These are phyloP conservation scores for Athalia cordata DNA, from an alignment of 2,888 invertebrate species.

Conservation along the genomic window DNA sequence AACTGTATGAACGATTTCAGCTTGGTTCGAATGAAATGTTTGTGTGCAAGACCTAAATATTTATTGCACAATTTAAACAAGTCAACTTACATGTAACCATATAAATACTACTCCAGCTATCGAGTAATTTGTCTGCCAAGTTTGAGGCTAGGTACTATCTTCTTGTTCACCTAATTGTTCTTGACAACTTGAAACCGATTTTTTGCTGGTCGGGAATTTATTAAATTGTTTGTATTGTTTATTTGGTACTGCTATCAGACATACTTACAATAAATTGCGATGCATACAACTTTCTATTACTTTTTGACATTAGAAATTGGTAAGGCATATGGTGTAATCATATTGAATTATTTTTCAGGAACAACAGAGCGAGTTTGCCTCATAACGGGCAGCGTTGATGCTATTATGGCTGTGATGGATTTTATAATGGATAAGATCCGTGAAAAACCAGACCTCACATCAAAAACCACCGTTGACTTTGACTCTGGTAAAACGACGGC, in stretches of 20 bases:
- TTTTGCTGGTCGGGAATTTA: background rate
- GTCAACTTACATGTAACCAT: background rate
- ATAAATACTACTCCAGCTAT: background rate
- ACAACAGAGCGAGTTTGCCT: slow-evolving; percentile 96
- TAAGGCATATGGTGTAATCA: too few relatives aligned
- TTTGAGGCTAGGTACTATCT: background rate
- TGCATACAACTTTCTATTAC: background rate
- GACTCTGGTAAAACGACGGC: slow-evolving; percentile 87
- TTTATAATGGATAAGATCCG: slow-evolving; percentile 97
- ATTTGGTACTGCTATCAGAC: too few relatives aligned
- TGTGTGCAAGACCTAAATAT: background rate
- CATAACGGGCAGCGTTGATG: slow-evolving; percentile 92
- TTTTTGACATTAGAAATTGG: background rate
- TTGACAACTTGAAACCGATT: background rate
- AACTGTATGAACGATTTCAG: background rate
- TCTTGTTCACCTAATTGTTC: background rate
- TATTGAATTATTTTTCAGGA: slow-evolving; percentile 76
- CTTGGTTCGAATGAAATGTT: background rate
- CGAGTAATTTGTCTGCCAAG: background rate
- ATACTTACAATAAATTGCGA: background rate
- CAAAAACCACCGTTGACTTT: slow-evolving; percentile 84
- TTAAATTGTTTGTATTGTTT: background rate
- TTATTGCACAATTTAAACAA: slow-evolving; percentile 16
- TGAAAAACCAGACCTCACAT: slow-evolving; percentile 92
- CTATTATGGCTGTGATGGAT: slow-evolving; percentile 92